These are phyloP conservation scores for Turritopsis rubra DNA, from an alignment of 30 jellyfish, hydroid and myxozoan species.

Conservation along the genomic window DNA sequence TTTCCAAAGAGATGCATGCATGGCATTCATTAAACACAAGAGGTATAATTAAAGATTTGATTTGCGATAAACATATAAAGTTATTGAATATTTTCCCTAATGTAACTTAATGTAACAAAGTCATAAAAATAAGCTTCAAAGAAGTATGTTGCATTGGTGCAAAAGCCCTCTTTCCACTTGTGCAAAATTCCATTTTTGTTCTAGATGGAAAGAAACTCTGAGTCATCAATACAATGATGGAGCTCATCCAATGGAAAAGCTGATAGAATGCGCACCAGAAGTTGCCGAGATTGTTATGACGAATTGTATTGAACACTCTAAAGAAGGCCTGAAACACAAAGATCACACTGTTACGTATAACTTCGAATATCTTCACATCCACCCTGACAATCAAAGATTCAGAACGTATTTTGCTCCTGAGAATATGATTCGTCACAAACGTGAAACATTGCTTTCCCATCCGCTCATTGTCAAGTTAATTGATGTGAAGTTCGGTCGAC, in stretches of 20 bases:
- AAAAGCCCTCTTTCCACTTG: no score
- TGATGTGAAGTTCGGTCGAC: conserved; percentile 58
- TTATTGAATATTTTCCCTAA: no score
- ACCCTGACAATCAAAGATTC: conserved; percentile 21
- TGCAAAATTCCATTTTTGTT: background rate
- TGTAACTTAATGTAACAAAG: no score
- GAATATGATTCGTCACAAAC: conserved; percentile 54
- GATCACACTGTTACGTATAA: conserved; percentile 53
- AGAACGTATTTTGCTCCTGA: conserved; percentile 46
- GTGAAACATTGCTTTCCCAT: conserved; percentile 68
- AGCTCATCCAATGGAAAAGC: conserved; percentile 71
- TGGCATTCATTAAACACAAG: conserved; percentile 77
- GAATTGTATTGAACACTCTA: conserved; percentile 52
- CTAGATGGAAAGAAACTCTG: conserved; percentile 83
- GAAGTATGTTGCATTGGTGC: no score
- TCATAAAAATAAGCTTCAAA: no score
- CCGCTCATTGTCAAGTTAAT: conserved; percentile 55
- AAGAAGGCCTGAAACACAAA: conserved; percentile 32
- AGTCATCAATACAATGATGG: conserved; percentile 51
- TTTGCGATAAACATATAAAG: background rate
- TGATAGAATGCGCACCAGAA: conserved; percentile 65
- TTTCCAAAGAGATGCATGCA: conserved; percentile 72
- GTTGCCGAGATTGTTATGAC: conserved; percentile 74
- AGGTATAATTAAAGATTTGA: conserved; percentile 39
- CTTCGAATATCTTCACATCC: conserved; percentile 54